phyloP scores from a whole-genome alignment of 2,113 vertebrate species.

The Phalacrocorax carbo region DNA sequence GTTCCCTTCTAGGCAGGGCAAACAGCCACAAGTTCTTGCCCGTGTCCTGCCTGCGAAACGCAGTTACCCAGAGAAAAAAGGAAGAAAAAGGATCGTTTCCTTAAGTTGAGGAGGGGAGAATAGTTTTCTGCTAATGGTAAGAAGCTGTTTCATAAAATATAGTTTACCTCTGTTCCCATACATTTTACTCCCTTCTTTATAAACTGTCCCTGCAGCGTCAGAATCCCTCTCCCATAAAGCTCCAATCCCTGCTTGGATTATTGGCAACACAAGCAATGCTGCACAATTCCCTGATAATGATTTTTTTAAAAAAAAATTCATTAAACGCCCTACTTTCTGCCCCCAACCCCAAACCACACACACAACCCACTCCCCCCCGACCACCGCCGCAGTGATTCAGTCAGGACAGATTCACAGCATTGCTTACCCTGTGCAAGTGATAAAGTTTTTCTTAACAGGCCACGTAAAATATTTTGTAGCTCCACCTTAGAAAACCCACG shows the following conservation, averaged over 20 bases:
- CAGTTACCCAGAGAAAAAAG: background rate
- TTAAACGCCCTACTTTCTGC: background rate
- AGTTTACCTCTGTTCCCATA: background rate
- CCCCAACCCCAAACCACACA: background rate
- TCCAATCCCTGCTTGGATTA: background rate
- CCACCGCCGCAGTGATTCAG: background rate
- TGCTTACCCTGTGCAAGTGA: background rate
- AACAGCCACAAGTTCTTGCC: background rate
- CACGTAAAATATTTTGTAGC: background rate
- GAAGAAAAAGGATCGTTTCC: background rate
- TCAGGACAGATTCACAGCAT: background rate
- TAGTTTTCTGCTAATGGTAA: background rate
- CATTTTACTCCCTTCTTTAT: background rate
- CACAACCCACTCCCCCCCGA: no score
- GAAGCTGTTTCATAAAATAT: background rate
- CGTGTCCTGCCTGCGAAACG: background rate
- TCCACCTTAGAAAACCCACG: background rate
- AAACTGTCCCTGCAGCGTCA: background rate
- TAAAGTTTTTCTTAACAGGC: background rate
- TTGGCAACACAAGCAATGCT: background rate
- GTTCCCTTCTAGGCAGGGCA: background rate
- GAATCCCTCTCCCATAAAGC: background rate
- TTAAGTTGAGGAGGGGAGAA: background rate
- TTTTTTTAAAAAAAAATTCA: background rate
- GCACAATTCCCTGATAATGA: background rate